Conservation (phyloP, 1,140 invertebrate species). For the Tetramorium simillimum region DNA sequence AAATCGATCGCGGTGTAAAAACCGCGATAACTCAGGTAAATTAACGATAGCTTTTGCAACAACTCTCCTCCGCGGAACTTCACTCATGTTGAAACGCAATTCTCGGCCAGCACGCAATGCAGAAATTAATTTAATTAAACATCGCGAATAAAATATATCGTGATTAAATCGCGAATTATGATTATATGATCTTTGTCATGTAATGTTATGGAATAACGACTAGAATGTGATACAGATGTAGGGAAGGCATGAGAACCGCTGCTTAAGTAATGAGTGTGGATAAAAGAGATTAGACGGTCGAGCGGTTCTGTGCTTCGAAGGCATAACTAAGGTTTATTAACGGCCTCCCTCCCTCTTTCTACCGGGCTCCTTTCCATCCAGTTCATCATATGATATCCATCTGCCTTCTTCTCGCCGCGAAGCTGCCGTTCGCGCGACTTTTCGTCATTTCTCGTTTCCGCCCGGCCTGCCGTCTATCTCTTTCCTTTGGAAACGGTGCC, state of each 20-base stretch:
- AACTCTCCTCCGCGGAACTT: constrained; percentile 22
- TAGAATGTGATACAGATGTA: neutral
- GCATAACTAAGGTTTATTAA: constrained; percentile 79
- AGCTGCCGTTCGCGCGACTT: constrained; percentile 16
- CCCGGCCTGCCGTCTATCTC: constrained; percentile 34
- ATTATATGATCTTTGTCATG: neutral
- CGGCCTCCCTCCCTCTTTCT: constrained; percentile 58
- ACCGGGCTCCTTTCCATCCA: constrained; percentile 40
- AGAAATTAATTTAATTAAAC: constrained; percentile 55
- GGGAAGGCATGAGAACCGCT: constrained; percentile 69
- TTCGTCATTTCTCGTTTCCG: constrained; percentile 32
- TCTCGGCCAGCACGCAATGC: constrained; percentile 24
- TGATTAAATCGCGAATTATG: constrained; percentile 11
- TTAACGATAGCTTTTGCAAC: constrained; percentile 49
- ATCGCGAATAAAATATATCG: constrained; percentile 6
- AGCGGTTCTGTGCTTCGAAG: constrained; percentile 72
- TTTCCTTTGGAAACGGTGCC: constrained; percentile 28
- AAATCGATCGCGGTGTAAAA: constrained; percentile 44
- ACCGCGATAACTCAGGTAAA: constrained; percentile 43
- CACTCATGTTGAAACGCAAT: neutral
- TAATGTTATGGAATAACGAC: neutral
- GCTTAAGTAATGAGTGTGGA: constrained; percentile 80
- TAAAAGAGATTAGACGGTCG: constrained; percentile 80
- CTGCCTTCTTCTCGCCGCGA: constrained; percentile 5
- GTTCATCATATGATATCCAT: constrained; percentile 57